Conservation (phyloP, 2,797 vertebrate genomes). For the Acanthiza pusilla region DNA sequence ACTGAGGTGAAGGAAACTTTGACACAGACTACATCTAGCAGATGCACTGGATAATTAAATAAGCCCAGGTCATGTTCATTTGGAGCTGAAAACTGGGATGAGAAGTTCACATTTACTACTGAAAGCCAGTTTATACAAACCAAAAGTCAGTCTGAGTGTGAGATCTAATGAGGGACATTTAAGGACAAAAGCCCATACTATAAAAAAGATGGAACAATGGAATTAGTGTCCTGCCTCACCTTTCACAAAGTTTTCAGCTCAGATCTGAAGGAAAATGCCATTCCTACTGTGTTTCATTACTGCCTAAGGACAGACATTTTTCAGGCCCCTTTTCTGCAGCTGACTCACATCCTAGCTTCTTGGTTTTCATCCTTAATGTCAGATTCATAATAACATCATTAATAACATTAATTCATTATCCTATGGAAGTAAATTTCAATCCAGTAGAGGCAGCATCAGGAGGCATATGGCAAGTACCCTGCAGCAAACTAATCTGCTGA, state of each 20-base stretch:
- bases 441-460: not conserved
- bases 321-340: not conserved
- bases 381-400: not conserved
- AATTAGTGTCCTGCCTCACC: not conserved
- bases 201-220: not conserved
- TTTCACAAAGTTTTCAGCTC: not conserved
- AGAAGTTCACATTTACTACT: not conserved
- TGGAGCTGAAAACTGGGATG: not conserved
- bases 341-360: not conserved
- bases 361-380: not conserved
- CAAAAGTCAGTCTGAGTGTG: not conserved
- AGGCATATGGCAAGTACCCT: not conserved
- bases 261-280: not conserved
- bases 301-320: not conserved
- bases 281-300: not conserved
- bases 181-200: not conserved
- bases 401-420: constrained; percentile 4
- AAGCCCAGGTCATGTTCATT: not conserved
- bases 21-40: not conserved
- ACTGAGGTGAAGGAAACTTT: not conserved
- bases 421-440: not conserved
- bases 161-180: not conserved
- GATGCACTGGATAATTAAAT: not conserved
- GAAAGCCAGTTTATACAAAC: not conserved
- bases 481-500: not conserved